These are phyloP conservation scores for Erebia palarica DNA, from an alignment of 2,888 invertebrate species.

Conservation along the genomic window DNA sequence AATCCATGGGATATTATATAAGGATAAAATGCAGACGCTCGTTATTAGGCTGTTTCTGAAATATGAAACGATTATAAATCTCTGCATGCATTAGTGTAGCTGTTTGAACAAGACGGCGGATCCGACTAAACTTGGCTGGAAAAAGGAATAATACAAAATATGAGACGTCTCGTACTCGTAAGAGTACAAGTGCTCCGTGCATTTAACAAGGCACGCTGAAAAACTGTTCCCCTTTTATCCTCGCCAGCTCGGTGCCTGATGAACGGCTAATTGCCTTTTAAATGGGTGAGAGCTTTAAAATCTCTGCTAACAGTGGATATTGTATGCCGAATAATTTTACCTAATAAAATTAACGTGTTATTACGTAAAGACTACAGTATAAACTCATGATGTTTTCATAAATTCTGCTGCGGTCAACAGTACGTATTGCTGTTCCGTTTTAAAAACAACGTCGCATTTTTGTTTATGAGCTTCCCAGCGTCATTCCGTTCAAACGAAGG, in stretches of 20 bases:
- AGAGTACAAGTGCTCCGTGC: conserved; percentile 28
- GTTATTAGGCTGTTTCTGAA: conserved; percentile 7
- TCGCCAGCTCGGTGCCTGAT: conserved; percentile 25
- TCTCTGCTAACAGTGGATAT: neutral
- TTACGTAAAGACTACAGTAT: neutral
- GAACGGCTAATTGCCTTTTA: conserved; percentile 26
- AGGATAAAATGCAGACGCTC: conserved; percentile 3
- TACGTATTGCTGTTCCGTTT: conserved; percentile 7
- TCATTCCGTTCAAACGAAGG: neutral
- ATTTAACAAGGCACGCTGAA: conserved; percentile 27
- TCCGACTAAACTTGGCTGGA: conserved; percentile 30
- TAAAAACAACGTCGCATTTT: conserved; percentile 1
- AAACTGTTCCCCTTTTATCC: conserved; percentile 32
- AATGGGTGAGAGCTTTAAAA: conserved; percentile 22
- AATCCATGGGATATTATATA: neutral
- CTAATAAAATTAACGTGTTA: conserved; percentile 8
- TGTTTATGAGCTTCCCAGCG: neutral
- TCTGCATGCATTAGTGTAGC: conserved; percentile 18
- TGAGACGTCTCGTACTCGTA: conserved; percentile 16
- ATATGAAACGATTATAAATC: conserved; percentile 14
- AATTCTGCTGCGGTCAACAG: conserved; percentile 9
- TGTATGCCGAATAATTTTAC: neutral
- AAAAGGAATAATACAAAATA: conserved; percentile 29
- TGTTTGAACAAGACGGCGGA: conserved; percentile 28
- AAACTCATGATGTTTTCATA: neutral